Base-by-base conservation (phyloP, 1,140 invertebrate species). In the Ips nitidus region DNA sequence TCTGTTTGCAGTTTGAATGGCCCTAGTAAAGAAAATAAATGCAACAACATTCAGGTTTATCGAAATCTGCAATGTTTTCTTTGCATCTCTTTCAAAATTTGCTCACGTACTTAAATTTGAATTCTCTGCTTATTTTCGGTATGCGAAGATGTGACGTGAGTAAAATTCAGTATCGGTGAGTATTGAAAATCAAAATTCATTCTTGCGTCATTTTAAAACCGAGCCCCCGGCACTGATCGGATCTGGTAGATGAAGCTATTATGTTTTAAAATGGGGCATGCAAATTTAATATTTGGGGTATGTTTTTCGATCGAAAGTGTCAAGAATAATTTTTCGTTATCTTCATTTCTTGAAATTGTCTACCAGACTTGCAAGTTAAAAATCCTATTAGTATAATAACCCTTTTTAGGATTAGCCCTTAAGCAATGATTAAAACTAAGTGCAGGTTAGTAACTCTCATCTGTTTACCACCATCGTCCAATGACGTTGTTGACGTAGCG, bases 171-270 rank as follows among this genome's bases (percentile, higher is more conserved):
- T 71, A 72, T 70, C 63, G 6, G 41, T 7, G 8, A 50, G 6
- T 47, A 77, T 78, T 72, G 74, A 77, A 77, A 78, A 78, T 78
- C 77, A 78, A 78, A 77, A 77, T 77, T 78, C 74, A 78, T 78
- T 78, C 76, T 78, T 77, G 57, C 66, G 47, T 72, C 73, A 77
- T 56, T 22, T 78, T 78, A 77, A 78, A 78, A 77, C 68, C 75
- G 36, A 6, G 7, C 59, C 59, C 6, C 41, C 4, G 59, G 59
- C 59, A 61, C 36, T 64, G 47, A 64, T 52, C 47, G 41, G 40
- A 53, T 52, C 52, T 64, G 4, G 45, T n/a, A 52, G 61, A 64
- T 64, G 42, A 64, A 64, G 7, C 8, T 64, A 52, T 52, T 52
- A 64, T 52, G 40, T 41, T 64, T 64, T 64, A 64, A 64, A 53